Evolutionary conservation across 2,888 invertebrate species (phyloP), one percentile per base, ranked within the genome.

Genomic region (Stegophylla sp.): DNA sequence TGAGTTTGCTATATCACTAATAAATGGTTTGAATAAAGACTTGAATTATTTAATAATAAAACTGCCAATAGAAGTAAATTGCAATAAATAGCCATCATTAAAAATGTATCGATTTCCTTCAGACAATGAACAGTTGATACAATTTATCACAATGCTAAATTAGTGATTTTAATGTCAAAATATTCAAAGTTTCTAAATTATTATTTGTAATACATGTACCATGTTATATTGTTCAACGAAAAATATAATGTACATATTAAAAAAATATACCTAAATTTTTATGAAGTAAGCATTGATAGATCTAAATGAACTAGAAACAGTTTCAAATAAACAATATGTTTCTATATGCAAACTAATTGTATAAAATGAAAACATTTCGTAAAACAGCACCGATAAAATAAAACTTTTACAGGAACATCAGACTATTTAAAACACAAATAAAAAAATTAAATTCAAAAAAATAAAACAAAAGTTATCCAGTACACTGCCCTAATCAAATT

Each of bases 401-500:
- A 43, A 3, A 26, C 3, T 23, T n/a, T 72, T 43, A 17, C 4
- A 26, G 23, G 1, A 59, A 56, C 41, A 43, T n/a, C 56, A 34
- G 10, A 56, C 1, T 12, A 23, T 20, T 9, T 41, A 4, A 20
- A 71, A 41, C 3, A 17, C 1, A 41, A 15, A 9, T 34, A n/a
- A 41, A 23, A 59, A 61, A 61, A n/a, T 48, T 45, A 61, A 26
- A n/a, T 23, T 23, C 26, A 51, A 43, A 69, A 51, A 69, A 69
- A 13, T 71, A 53, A 41, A 41, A 56, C 20, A 41, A 66, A 66
- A 66, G 41, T 56, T 20, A 43, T 53, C 64, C 64, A 63, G 51
- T 64, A 51, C 53, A 13, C 26, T 26, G 41, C 41, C 17, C 75
- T 75, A 75, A 75, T 75, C 75, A 75, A 51, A 75, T 75, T 75